Base-by-base conservation (phyloP, 2,797 vertebrate genomes). In the Microctenopoma lineatum region DNA sequence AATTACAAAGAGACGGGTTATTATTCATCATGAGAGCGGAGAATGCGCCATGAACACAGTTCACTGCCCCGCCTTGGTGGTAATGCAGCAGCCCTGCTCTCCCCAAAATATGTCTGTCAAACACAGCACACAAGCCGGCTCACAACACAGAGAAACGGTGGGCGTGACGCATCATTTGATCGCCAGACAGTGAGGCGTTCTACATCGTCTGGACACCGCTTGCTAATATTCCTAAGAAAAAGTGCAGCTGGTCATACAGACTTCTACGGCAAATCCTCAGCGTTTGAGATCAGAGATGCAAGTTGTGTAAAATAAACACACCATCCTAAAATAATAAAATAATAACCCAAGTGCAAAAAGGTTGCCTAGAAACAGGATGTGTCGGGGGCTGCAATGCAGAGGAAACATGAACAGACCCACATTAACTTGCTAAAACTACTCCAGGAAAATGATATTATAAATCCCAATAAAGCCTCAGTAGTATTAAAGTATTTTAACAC, bases 331-430 rank as follows among this genome's bases (percentile, higher is more conserved):
- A 52, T 10, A 51, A 69, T 39, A 71, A 68, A 66, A 46, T 66
- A 75, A 75, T 79, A 78, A 12, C 36, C 89, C 67, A 58, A 82
- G 85, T 80, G 79, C 73, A 75, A 80, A 80, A 63, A 66, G 77
- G 90, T 94, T 93, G 89, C 92, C 84, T 92, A 83, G 93, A 85
- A 93, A 94, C 92, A 90, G 81, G 77, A 83, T 59, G 62, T 79
- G 74, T 56, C 70, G 75, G 66, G 70, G 60, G 55, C 70, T 72
- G 73, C 38, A 16, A 70, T 47, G 48, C 16, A 47, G 4, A 10
- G 26, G 41, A 77, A 83, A 59, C 9, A 4, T 41, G 27, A 62
- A 39, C 46, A 69, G 11, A 26, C 27, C 61, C 39, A 55, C 48
- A 10, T 75, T 38, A 53, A 73, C 53, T 74, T 79, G 45, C 39